Evolutionary conservation across 2,113 vertebrate species (phyloP), one percentile per base, ranked within the genome.

Genomic region (Tachysurus fulvidraco): DNA sequence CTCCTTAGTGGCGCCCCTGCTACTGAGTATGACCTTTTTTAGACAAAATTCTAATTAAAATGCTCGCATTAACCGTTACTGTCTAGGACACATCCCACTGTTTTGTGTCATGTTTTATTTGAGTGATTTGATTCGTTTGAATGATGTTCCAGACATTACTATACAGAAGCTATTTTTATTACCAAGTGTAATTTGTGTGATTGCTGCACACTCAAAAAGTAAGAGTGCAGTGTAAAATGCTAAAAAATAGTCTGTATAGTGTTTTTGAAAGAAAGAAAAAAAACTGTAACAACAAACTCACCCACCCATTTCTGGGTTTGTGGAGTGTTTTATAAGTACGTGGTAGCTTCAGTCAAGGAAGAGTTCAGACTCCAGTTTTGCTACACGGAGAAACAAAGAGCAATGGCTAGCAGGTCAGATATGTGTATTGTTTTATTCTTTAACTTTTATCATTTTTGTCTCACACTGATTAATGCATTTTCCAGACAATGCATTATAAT

Each of bases 321-420:
- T 36, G 80, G 80, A 62, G 80, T 64, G 44, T 81, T 81, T 44
- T 60, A 4, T 78, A 78, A 78, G 79, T 60, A 60, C 41, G 79
- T 41, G 55, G 30, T 60, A 23, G 17, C 17, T 81, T 81, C 80
- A 81, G 59, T 23, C 1, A 36, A 81, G 80, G 41, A 64, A 46
- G 12, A 81, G 23, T 41, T 46, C 19, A n/a, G 62, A 44, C 57
- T 62, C 64, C 23, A 64, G 5, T 25, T 64, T 12, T 81, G 57
- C 59, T 64, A 12, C 59, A 64, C 36, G 41, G 13, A 12, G 21
- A 19, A 81, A 64, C 36, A 64, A 81, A 60, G 1, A 81, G 41
- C 23, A 62, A 81, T 81, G 80, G 36, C 80, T 25, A 46, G 3
- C 80, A 64, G 57, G 80, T 81, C 44, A 9, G 30, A 81, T n/a